Percentiles rank a stretch among this genome's conserved stretches.
Evolutionary conservation across 1,140 invertebrate species (phyloP).

Genomic region (Macrocentrus cingulum): DNA sequence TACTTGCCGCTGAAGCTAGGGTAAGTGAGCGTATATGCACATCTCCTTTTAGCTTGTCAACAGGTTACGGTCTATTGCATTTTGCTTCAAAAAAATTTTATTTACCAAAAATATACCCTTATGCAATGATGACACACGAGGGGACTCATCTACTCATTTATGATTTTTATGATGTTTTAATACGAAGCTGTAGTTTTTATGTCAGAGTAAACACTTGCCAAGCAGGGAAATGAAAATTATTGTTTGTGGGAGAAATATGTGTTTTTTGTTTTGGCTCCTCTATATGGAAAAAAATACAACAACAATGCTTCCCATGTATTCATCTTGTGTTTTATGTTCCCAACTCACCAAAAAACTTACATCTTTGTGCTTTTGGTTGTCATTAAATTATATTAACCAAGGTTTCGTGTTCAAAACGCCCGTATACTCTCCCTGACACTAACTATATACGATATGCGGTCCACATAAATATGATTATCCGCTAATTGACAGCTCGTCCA

Average conservation of each 20-base stretch:
- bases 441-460: conserved; percentile 8
- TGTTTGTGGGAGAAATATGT: conserved; percentile 4
- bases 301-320: conserved; percentile 32
- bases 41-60: conserved; percentile 22
- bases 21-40: conserved; percentile 67
- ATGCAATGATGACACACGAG: conserved; percentile 21
- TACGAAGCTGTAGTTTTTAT: conserved; percentile 38
- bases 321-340: conserved; percentile 37
- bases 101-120: conserved; percentile 13
- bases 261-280: conserved; percentile 11
- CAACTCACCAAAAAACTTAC: conserved; percentile 32
- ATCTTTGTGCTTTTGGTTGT: conserved; percentile 36
- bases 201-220: conserved; percentile 32
- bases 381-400: conserved; percentile 39
- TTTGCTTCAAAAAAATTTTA: conserved; percentile 26
- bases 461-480: conserved; percentile 12
- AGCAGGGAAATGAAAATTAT: conserved; percentile 31
- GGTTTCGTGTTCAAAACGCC: conserved; percentile 22
- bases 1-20: conserved; percentile 87
- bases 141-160: conserved; percentile 20
- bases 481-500: conserved; percentile 23
- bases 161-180: conserved; percentile 15
- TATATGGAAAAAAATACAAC: conserved; percentile 17
- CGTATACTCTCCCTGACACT: conserved; percentile 11
- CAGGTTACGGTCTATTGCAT: conserved; percentile 44